phyloP scores from a whole-genome alignment of 1,140 invertebrate species.

The Listronotus oregonensis region DNA sequence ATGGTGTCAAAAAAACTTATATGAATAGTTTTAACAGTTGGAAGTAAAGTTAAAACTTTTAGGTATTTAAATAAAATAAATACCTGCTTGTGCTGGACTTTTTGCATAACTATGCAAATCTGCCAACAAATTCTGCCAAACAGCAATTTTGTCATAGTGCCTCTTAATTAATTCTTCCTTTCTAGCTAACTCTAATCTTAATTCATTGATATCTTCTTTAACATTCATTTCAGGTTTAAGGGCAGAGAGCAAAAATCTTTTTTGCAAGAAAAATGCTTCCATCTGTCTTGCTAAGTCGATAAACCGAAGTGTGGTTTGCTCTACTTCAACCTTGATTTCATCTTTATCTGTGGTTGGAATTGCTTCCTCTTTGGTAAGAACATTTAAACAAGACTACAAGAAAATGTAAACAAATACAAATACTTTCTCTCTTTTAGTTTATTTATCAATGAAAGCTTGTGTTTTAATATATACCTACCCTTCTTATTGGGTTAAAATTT shows the following conservation, averaged over 20 bases:
- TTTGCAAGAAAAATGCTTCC: constrained; percentile 93
- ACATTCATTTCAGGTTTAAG: constrained; percentile 90
- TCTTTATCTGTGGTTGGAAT: constrained; percentile 77
- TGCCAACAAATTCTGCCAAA: constrained; percentile 86
- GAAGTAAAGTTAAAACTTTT: too few relatives aligned
- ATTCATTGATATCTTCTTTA: constrained; percentile 88
- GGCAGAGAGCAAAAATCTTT: constrained; percentile 85
- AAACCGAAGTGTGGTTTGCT: constrained; percentile 81
- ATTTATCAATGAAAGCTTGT: too few relatives aligned
- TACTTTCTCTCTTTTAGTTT: too few relatives aligned
- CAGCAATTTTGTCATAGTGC: constrained; percentile 87
- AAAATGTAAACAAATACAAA: constrained; percentile 30
- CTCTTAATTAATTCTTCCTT: constrained; percentile 88
- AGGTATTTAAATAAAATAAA: background rate
- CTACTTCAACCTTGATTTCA: constrained; percentile 82
- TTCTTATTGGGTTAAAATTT: too few relatives aligned
- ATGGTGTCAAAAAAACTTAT: too few relatives aligned
- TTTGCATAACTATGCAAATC: constrained; percentile 67
- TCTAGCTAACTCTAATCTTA: constrained; percentile 78
- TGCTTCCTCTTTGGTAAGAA: constrained; percentile 83
- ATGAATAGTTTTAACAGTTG: too few relatives aligned
- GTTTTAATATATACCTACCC: too few relatives aligned
- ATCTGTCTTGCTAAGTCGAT: constrained; percentile 89
- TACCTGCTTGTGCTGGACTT: constrained; percentile 59
- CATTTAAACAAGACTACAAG: constrained; percentile 79